Percentiles rank a stretch among this genome's conserved stretches.
Evolutionary conservation across 2,888 invertebrate species (phyloP).

Genomic region (Neuroscelio doddi): DNA sequence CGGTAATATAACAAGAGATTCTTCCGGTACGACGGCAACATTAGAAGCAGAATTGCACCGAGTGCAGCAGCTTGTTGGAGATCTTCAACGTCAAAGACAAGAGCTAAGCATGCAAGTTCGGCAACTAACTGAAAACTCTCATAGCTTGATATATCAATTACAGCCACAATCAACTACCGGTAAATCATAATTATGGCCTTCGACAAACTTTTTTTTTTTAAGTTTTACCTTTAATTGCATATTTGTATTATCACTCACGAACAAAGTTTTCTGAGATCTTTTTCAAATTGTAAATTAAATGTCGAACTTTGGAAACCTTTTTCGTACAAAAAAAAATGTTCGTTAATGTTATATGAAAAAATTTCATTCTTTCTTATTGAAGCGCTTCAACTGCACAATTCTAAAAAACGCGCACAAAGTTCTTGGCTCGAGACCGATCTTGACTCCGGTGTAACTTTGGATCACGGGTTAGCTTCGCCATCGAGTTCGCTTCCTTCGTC

Average conservation of each 20-base stretch:
- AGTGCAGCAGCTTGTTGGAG: conserved; percentile 88
- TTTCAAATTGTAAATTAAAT: no score
- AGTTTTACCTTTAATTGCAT: background rate
- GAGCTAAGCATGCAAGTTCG: conserved; percentile 90
- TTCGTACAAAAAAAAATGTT: no score
- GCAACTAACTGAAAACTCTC: conserved; percentile 87
- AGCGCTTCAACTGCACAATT: conserved; percentile 60
- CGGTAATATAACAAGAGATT: conserved; percentile 61
- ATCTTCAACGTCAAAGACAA: conserved; percentile 88
- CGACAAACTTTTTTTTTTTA: conserved; percentile 1
- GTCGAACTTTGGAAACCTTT: no score
- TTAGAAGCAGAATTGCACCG: conserved; percentile 86
- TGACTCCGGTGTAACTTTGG: conserved; percentile 85
- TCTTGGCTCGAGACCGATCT: conserved; percentile 93
- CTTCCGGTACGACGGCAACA: conserved; percentile 77
- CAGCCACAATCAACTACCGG: conserved; percentile 66
- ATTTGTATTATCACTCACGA: no score
- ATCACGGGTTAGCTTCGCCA: conserved; percentile 77
- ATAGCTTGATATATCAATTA: conserved; percentile 79
- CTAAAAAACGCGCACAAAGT: conserved; percentile 78
- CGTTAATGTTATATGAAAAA: no score
- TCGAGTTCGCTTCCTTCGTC: conserved; percentile 57
- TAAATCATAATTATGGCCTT: no score
- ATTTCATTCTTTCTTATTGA: no score
- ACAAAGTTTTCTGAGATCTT: no score